Conservation (phyloP, 2,888 invertebrate species). For the Himalopsyche kuldschensis region DNA sequence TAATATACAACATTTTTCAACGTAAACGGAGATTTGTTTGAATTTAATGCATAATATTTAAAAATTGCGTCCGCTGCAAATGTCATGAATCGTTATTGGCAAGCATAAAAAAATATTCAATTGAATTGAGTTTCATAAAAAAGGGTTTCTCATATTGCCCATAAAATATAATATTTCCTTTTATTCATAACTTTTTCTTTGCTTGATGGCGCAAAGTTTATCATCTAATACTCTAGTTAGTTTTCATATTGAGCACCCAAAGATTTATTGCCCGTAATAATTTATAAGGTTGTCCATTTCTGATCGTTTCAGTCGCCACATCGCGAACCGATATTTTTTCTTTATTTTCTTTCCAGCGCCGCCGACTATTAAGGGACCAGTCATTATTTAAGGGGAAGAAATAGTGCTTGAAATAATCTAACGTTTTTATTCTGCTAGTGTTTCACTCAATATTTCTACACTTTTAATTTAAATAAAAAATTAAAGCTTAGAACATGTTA, state of each 20-base stretch:
- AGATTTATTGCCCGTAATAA: not conserved
- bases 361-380: not conserved
- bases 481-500: not conserved
- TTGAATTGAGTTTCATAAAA: not conserved
- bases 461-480: not conserved
- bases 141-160: not conserved
- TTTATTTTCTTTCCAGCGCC: not conserved
- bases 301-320: not conserved
- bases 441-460: not conserved
- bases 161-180: constrained; percentile 1
- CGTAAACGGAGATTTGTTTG: too few relatives aligned
- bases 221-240: not conserved
- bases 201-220: not conserved
- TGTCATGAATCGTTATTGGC: constrained; percentile 8
- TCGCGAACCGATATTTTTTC: not conserved
- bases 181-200: constrained; percentile 2
- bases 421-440: not conserved
- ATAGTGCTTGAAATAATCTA: not conserved
- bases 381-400: not conserved
- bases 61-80: not conserved
- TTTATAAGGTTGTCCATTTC: not conserved
- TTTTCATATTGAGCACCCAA: not conserved
- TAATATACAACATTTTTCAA: too few relatives aligned
- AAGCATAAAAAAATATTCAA: not conserved
- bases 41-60: not conserved